A percentile compares a stretch with the other conserved stretches of the same genome.
Evolutionary conservation across 2,888 invertebrate genomes (phyloP).

Genomic region (Himalopsyche kuldschensis): DNA sequence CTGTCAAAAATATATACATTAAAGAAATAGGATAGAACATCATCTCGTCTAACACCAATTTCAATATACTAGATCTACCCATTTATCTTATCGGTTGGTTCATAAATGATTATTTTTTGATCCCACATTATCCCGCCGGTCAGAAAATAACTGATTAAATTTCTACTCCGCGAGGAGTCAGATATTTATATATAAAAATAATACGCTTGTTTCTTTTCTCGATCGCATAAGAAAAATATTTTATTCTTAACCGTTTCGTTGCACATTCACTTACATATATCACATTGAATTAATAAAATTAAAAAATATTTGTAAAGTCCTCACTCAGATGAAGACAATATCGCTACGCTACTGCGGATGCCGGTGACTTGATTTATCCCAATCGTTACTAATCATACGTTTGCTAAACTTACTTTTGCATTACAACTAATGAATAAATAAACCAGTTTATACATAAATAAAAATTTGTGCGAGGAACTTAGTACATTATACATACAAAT

Average conservation of each 20-base stretch:
- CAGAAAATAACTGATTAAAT: not conserved
- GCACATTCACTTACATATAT: conserved; percentile 1
- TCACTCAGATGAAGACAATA: not conserved
- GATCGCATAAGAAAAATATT: not conserved
- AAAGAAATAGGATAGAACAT: not conserved
- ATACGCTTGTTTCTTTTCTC: not conserved
- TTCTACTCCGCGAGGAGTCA: not conserved
- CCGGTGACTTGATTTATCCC: not conserved
- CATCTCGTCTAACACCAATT: not conserved
- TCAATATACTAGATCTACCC: not conserved
- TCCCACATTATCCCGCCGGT: not conserved
- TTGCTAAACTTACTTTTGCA: not conserved
- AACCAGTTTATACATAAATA: conserved; percentile 7
- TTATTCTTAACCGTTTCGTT: not conserved
- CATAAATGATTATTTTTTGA: not conserved
- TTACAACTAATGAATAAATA: not conserved
- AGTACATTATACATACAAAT: conserved; percentile 7
- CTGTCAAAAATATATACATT: not conserved
- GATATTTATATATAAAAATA: not conserved
- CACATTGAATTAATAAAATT: conserved; percentile 1
- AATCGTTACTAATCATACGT: not conserved
- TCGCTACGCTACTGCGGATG: not conserved
- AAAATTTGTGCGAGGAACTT: conserved; percentile 36
- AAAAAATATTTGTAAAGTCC: not conserved
- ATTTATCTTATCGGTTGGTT: not conserved